These are phyloP conservation scores for Boloria selene DNA, from an alignment of 2,888 invertebrate species.

Conservation along the genomic window DNA sequence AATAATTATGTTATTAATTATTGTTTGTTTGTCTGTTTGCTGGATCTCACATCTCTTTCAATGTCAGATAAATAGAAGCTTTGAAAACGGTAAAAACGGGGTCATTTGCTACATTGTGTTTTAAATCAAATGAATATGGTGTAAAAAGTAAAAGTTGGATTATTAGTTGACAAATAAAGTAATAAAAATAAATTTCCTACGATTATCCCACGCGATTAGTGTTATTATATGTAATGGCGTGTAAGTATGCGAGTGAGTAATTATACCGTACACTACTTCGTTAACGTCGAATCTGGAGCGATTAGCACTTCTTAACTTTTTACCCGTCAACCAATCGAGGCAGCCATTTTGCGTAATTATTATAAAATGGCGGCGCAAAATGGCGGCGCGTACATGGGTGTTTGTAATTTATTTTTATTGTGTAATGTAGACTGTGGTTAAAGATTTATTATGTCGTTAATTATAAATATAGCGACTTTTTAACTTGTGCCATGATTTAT, in stretches of 20 bases:
- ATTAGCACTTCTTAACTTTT: conserved; percentile 67
- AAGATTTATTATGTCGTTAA: not conserved
- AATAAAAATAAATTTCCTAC: conserved; percentile 14
- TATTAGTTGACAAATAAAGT: not conserved
- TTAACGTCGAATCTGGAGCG: conserved; percentile 69
- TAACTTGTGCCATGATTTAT: too few relatives aligned
- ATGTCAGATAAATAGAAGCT: too few relatives aligned
- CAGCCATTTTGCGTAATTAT: conserved; percentile 73
- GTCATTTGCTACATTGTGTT: too few relatives aligned
- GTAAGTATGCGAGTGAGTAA: conserved; percentile 48
- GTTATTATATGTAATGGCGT: conserved; percentile 41
- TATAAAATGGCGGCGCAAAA: conserved; percentile 53
- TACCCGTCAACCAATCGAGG: conserved; percentile 63
- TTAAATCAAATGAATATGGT: too few relatives aligned
- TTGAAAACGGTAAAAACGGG: too few relatives aligned
- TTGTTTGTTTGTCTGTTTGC: too few relatives aligned
- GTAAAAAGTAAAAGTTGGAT: too few relatives aligned
- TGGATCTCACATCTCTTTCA: too few relatives aligned
- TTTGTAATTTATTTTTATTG: conserved; percentile 46
- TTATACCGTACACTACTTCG: conserved; percentile 70
- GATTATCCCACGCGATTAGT: conserved; percentile 45
- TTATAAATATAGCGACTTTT: too few relatives aligned
- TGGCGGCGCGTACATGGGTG: conserved; percentile 55
- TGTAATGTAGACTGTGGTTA: not conserved
- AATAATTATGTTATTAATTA: too few relatives aligned